Base-by-base conservation (phyloP, 2,113 vertebrate species). In the Tragelaphus scriptus region DNA sequence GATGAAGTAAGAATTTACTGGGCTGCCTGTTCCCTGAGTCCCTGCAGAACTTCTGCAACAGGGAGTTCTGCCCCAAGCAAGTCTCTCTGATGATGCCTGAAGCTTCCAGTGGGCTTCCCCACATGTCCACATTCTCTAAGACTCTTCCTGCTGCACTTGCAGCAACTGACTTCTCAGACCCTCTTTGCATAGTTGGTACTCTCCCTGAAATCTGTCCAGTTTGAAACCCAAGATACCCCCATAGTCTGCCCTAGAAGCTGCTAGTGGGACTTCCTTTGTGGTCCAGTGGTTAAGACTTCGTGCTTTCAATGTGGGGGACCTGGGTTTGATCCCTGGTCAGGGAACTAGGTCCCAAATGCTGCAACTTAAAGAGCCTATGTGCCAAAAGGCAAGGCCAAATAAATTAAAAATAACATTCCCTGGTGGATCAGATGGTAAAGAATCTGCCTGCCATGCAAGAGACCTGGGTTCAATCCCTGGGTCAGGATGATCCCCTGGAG, bases 81-180 rank as follows among this genome's bases (percentile, higher is more conserved):
- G 26, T 32, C 23, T 71, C 15, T 65, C 6, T 21, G 19, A 51
- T 5, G 15, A 14, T 55, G 7, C 51, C 26, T 6, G 1, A 21
- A 23, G n/a, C 47, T 11, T 8, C 47, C 30, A 44, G 1, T 25
- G n/a, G 58, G 32, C 26, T 53, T 94, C n/a, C 40, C n/a, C 28
- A 30, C 6, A 1, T 16, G 23, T 16, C 44, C 25, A 3, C 14
- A 26, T 49, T n/a, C 58, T 88, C n/a, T 15, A 47, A 93, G 71
- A 13, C 4, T 87, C 13, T 88, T 61, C 15, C 8, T 44, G 25
- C 3, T 7, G 8, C 26, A 32, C 2, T 19, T 23, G 4, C 11
- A 88, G 36, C 30, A 49, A 28, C 26, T 26, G 80, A 47, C n/a
- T 32, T 95, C 68, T 87, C 56, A 95, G 55, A 21, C 32, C 79